Conservation (phyloP, 2,888 invertebrate species). For the Chromoteleia sp. region DNA sequence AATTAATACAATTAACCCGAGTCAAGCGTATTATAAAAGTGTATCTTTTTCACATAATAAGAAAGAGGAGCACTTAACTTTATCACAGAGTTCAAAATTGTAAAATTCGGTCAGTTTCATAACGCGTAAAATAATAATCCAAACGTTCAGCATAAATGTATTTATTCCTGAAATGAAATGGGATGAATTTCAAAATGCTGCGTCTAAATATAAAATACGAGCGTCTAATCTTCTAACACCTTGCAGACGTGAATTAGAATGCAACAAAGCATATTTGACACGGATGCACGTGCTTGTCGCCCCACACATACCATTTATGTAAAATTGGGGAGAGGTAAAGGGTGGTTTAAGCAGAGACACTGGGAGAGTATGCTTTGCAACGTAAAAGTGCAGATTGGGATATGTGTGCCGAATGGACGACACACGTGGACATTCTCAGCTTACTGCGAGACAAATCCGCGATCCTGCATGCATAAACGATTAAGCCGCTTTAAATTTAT, state of each 20-base stretch:
- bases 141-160: too few species aligned
- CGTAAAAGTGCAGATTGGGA: slow-evolving; percentile 65
- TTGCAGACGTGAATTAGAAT: slow-evolving; percentile 75
- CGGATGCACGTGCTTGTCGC: slow-evolving; percentile 78
- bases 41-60: too few species aligned
- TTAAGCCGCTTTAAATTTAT: slow-evolving; percentile 84
- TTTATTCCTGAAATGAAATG: not conserved
- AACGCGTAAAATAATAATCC: too few species aligned
- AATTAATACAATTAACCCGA: too few species aligned
- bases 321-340: slow-evolving; percentile 65
- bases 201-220: slow-evolving; percentile 64
- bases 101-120: too few species aligned
- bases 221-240: slow-evolving; percentile 73
- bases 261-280: slow-evolving; percentile 74
- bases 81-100: too few species aligned
- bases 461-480: slow-evolving; percentile 84
- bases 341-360: slow-evolving; percentile 63
- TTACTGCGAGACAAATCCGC: slow-evolving; percentile 84
- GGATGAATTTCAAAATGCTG: too few species aligned
- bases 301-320: slow-evolving; percentile 80
- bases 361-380: slow-evolving; percentile 58
- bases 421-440: slow-evolving; percentile 85
- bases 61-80: too few species aligned
- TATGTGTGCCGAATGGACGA: slow-evolving; percentile 69
- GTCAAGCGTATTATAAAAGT: too few species aligned